These are phyloP conservation scores for Coelopa pilipes DNA, from an alignment of 2,888 invertebrate species.

Conservation along the genomic window DNA sequence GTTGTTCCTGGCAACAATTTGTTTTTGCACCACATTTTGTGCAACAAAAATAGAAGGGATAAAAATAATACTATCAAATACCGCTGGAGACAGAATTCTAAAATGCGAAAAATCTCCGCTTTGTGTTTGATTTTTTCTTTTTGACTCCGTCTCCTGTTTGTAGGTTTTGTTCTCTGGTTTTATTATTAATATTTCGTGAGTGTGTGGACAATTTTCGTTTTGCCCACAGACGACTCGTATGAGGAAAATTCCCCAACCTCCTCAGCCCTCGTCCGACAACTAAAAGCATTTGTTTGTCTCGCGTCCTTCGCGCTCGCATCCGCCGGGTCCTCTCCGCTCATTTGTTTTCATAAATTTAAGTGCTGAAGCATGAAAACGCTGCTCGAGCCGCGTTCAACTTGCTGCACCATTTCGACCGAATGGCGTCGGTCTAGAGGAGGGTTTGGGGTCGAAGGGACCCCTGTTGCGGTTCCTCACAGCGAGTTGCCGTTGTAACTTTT, in stretches of 20 bases:
- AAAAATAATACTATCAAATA: neutral
- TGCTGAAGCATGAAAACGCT: conserved; percentile 26
- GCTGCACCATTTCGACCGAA: neutral
- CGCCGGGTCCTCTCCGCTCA: neutral
- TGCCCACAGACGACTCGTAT: neutral
- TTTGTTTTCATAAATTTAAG: conserved; percentile 33
- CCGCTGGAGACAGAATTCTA: conserved; percentile 8
- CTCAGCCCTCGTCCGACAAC: neutral
- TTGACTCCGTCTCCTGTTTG: no score
- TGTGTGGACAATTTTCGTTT: neutral
- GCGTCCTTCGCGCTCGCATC: neutral
- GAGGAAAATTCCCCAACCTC: neutral
- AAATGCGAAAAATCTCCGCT: neutral
- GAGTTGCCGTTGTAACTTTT: neutral
- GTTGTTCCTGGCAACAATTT: neutral
- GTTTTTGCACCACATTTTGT: neutral
- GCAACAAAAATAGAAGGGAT: neutral
- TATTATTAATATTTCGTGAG: no score
- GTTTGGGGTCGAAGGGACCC: neutral
- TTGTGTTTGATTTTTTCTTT: neutral
- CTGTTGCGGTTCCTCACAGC: conserved; percentile 2
- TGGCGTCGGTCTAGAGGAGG: no score
- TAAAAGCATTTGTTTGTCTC: neutral
- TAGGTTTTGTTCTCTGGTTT: no score
- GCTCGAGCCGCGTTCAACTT: neutral